A percentile compares a stretch with the other conserved stretches of the same genome.
Evolutionary conservation across 2,113 vertebrate genomes (phyloP).

Genomic region (Coracopsis vasa): DNA sequence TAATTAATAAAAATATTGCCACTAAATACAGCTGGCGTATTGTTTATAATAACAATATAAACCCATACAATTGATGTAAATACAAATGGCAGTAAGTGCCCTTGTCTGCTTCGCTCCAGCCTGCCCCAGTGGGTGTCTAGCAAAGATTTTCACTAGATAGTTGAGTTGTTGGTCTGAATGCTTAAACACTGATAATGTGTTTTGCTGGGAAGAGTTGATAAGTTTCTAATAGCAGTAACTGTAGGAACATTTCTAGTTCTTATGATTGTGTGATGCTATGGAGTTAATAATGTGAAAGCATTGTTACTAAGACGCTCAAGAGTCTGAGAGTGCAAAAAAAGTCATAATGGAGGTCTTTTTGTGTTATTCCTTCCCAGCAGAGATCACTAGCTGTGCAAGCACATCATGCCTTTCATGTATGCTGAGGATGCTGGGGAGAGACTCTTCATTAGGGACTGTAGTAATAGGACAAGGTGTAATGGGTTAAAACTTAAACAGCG

Average conservation of each 20-base stretch:
- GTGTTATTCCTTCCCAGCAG: not conserved
- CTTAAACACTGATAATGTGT: not conserved
- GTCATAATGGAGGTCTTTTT: not conserved
- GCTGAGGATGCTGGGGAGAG: too few species aligned
- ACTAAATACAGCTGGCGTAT: slow-evolving; percentile 46
- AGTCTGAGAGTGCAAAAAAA: not conserved
- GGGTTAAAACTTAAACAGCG: too few species aligned
- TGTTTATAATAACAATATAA: slow-evolving; percentile 54
- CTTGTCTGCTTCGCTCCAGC: not conserved
- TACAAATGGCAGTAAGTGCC: not conserved
- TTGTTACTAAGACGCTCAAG: not conserved
- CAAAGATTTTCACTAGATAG: not conserved
- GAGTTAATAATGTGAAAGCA: not conserved
- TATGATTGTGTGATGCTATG: not conserved
- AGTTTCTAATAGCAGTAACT: not conserved
- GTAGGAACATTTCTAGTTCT: not conserved
- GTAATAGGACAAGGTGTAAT: too few species aligned
- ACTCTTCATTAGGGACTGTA: too few species aligned
- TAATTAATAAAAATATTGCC: slow-evolving; percentile 70
- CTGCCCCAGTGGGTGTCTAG: not conserved
- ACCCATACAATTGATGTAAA: not conserved
- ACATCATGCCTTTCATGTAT: rapidly evolving
- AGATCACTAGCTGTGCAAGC: rapidly evolving
- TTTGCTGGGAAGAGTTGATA: not conserved
- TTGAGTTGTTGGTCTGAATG: not conserved